Base-by-base conservation (phyloP, 2,113 vertebrate genomes). In the Rostratula benghalensis region DNA sequence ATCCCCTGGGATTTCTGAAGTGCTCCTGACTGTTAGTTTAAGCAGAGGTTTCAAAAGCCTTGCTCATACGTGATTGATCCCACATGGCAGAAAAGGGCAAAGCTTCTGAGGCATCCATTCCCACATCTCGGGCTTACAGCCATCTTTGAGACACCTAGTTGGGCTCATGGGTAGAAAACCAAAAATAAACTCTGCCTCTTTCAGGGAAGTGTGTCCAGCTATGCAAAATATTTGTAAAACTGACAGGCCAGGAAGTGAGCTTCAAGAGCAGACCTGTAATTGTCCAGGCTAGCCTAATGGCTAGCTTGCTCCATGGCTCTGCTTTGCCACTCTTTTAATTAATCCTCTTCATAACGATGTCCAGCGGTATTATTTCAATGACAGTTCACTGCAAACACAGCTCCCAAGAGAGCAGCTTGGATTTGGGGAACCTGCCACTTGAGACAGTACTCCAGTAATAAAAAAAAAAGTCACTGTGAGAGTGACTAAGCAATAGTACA, bases 301-400 rank as follows among this genome's bases (percentile, higher is more conserved):
- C 30, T 51, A 75, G 37, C 51, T 89, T 45, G 33, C 56, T 91
- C 60, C 53, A 27, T 85, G 23, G 48, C 60, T 85, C 37, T 88
- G 50, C 61, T 92, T 92, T 88, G 61, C 54, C 65, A 79, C 33
- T 74, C 79, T 67, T 89, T 78, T 94, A 94, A 91, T 86, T 70
- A 90, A 83, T 78, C 25, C 35, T 78, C 30, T 64, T 82, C n/a
- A 31, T 75, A 48, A 51, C 51, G 74, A 20, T 28, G 41, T 84
- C 41, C 56, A 77, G 21, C 37, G 12, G 1, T 68, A 51, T 90
- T 74, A 71, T 33, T 80, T 78, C 56, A 81, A 46, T 71, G 73
- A 70, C 27, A n/a, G 45, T 74, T 83, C 22, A 37, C 41, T 45
- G 24, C 59, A 41, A 79, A 86, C 46, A 68, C 48, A 80, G 27